These are phyloP conservation scores for Auanema sp. DNA, from an alignment of 2,888 invertebrate genomes.

Conservation along the genomic window DNA sequence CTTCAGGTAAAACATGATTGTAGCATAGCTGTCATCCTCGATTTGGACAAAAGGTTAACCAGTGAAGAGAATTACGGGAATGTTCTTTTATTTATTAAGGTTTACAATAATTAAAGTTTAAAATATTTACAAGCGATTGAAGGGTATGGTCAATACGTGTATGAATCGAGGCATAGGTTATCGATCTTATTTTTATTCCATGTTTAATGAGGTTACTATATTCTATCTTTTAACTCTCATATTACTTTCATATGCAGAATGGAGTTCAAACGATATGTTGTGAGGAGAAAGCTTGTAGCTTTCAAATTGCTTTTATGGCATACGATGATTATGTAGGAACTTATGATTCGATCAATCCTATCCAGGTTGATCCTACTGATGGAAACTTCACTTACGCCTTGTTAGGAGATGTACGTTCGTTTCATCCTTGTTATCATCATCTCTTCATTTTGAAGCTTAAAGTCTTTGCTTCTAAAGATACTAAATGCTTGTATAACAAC, in stretches of 20 bases:
- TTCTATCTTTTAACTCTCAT: no score
- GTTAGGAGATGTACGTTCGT: constrained; percentile 23
- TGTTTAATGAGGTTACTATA: constrained; percentile 29
- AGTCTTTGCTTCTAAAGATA: neutral
- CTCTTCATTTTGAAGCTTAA: constrained; percentile 10
- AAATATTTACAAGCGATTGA: neutral
- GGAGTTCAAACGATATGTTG: constrained; percentile 27
- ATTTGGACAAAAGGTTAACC: constrained; percentile 34
- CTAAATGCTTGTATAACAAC: constrained; percentile 40
- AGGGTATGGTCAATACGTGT: constrained; percentile 22
- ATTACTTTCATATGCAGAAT: constrained; percentile 12
- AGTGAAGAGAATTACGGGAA: constrained; percentile 29
- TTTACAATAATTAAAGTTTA: constrained; percentile 15
- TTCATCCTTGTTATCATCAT: neutral
- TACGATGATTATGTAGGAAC: constrained; percentile 32
- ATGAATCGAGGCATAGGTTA: constrained; percentile 39
- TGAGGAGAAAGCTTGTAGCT: constrained; percentile 23
- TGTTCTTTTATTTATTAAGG: constrained; percentile 31
- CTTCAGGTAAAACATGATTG: constrained; percentile 26
- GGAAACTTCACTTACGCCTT: constrained; percentile 30
- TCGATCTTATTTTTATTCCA: constrained; percentile 31
- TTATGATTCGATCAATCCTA: constrained; percentile 23
- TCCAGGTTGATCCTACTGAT: constrained; percentile 21
- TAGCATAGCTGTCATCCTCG: constrained; percentile 36
- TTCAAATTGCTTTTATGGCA: constrained; percentile 35